phyloP scores from a whole-genome alignment of 2,888 invertebrate species.

The Cerceris rybyensis region DNA sequence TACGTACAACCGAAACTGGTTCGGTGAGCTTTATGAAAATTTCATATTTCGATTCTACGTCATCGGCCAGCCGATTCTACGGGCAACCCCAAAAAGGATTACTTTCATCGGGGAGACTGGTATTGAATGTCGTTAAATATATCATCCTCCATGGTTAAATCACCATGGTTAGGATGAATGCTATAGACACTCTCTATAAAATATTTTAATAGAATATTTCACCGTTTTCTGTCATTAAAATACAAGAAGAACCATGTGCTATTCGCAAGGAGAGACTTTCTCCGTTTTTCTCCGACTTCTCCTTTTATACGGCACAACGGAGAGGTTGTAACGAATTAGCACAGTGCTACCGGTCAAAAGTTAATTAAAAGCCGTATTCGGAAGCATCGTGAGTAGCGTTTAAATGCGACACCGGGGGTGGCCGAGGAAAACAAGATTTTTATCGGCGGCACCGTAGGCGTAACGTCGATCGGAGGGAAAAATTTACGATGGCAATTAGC shows the following conservation, averaged over 20 bases:
- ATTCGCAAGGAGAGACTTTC: too few relatives aligned
- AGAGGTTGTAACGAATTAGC: too few relatives aligned
- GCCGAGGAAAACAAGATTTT: neutral
- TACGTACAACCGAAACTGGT: neutral
- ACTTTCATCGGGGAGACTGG: neutral
- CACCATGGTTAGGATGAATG: too few relatives aligned
- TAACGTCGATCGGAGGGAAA: constrained; percentile 36
- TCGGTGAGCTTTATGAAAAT: constrained; percentile 34
- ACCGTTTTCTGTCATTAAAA: too few relatives aligned
- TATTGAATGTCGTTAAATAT: neutral
- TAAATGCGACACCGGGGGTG: neutral
- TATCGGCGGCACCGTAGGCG: constrained; percentile 3
- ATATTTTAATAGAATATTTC: too few relatives aligned
- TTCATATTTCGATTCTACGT: constrained; percentile 20
- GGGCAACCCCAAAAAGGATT: constrained; percentile 19
- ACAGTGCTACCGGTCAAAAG: too few relatives aligned
- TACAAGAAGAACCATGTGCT: too few relatives aligned
- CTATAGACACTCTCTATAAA: too few relatives aligned
- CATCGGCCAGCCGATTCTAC: neutral
- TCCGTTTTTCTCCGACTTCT: too few relatives aligned
- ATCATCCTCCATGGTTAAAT: too few relatives aligned
- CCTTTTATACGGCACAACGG: too few relatives aligned
- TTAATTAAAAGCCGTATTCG: too few relatives aligned
- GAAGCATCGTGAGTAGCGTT: neutral
- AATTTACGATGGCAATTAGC: constrained; percentile 69